These are phyloP conservation scores for Todus mexicanus DNA, from an alignment of 2,797 vertebrate species.

Conservation along the genomic window DNA sequence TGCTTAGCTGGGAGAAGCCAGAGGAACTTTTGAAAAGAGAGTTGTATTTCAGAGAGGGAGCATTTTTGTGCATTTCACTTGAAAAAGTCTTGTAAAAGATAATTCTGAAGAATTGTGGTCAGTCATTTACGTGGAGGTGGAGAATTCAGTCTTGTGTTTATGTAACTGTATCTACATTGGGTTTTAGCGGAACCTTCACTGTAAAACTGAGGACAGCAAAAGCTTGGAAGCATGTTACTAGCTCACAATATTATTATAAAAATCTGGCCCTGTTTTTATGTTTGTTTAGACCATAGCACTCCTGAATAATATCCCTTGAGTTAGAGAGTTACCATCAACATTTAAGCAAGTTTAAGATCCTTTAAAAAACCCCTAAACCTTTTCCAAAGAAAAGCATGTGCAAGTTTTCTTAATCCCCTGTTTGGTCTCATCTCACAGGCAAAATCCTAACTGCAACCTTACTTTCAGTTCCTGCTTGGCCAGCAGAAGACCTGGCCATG, in stretches of 20 bases:
- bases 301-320: background rate
- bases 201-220: background rate
- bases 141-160: background rate
- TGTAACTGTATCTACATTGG: background rate
- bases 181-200: background rate
- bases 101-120: background rate
- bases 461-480: background rate
- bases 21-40: background rate
- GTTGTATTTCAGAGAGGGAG: background rate
- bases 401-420: background rate
- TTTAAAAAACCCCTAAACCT: background rate
- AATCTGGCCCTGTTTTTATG: background rate
- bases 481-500: background rate
- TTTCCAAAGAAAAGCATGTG: background rate
- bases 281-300: background rate
- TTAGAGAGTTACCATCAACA: background rate
- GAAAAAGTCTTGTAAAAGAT: background rate
- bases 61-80: background rate
- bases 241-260: background rate
- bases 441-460: background rate
- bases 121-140: background rate
- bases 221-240: background rate
- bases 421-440: background rate
- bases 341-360: background rate
- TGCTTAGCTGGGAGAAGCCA: background rate